These are phyloP conservation scores for Oriolus oriolus DNA, from an alignment of 2,113 vertebrate species.

Conservation along the genomic window DNA sequence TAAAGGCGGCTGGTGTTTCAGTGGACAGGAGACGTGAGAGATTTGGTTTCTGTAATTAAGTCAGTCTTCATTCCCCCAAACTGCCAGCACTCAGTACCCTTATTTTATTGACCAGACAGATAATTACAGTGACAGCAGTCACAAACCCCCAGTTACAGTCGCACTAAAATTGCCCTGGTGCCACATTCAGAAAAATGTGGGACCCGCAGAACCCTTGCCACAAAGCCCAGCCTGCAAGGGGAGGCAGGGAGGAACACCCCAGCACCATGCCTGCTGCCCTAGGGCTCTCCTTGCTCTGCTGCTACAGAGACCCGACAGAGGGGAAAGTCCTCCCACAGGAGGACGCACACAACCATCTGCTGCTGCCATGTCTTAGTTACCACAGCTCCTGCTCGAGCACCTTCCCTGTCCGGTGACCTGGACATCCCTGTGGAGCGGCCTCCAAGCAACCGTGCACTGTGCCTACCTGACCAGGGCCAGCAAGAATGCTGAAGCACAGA, in stretches of 20 bases:
- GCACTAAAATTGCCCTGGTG: not conserved
- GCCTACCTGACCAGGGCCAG: not conserved
- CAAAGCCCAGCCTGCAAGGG: not conserved
- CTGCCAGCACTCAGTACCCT: constrained; percentile 9
- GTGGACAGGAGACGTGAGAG: constrained; percentile 28
- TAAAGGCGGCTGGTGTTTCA: constrained; percentile 28
- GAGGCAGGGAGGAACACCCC: not conserved
- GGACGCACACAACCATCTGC: not conserved
- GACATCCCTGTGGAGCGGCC: not conserved
- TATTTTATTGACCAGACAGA: constrained; percentile 43
- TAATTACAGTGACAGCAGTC: constrained; percentile 8
- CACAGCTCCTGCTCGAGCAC: not conserved
- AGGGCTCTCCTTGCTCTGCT: not conserved
- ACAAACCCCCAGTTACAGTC: not conserved
- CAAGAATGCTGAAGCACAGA: not conserved
- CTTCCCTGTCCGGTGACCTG: not conserved
- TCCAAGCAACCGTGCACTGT: rapidly evolving
- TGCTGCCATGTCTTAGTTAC: not conserved
- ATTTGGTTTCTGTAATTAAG: constrained; percentile 55
- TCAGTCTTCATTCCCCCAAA: constrained; percentile 17
- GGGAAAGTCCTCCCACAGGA: not conserved
- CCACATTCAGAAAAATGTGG: rapidly evolving
- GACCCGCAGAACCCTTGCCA: not conserved
- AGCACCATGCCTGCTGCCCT: not conserved
- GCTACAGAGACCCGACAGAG: not conserved